A percentile compares a stretch with the other conserved stretches of the same genome.
Conservation (phyloP, 1,140 invertebrate species). For the Ganaspis sp. region DNA sequence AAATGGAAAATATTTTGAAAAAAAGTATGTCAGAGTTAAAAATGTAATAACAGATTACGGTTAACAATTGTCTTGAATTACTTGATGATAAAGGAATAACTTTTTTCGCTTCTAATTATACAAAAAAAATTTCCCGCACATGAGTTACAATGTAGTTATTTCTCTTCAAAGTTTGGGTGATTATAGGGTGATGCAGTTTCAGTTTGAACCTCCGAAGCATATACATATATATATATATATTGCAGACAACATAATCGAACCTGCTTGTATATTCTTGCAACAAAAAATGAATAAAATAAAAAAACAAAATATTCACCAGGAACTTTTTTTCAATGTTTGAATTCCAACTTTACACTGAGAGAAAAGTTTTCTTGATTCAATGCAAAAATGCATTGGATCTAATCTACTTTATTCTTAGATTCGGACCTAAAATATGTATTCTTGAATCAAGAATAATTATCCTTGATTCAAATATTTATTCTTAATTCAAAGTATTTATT, state of each 20-base stretch:
- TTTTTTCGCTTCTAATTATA: not conserved
- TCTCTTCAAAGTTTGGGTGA: slow-evolving; percentile 41
- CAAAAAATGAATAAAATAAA: not conserved
- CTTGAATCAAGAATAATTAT: too few relatives aligned
- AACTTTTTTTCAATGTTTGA: not conserved
- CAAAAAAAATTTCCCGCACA: slow-evolving; percentile 7
- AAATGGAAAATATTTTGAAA: too few relatives aligned
- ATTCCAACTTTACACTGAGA: too few relatives aligned
- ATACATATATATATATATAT: too few relatives aligned
- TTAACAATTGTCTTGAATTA: slow-evolving; percentile 1
- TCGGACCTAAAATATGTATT: too few relatives aligned
- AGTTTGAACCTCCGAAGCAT: not conserved
- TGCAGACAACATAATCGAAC: not conserved
- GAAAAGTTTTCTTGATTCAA: too few relatives aligned
- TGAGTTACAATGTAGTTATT: slow-evolving; percentile 37
- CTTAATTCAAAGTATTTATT: too few relatives aligned
- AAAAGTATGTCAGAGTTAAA: not conserved
- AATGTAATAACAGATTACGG: not conserved
- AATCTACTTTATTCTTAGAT: too few relatives aligned
- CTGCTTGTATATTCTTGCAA: not conserved
- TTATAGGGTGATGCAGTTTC: slow-evolving; percentile 39
- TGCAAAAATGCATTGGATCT: too few relatives aligned
- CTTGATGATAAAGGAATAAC: not conserved
- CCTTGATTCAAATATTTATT: too few relatives aligned
- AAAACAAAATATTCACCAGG: not conserved